Evolutionary conservation across 2,888 invertebrate genomes (phyloP).

Genomic region (Rambutsinella grinnellia): DNA sequence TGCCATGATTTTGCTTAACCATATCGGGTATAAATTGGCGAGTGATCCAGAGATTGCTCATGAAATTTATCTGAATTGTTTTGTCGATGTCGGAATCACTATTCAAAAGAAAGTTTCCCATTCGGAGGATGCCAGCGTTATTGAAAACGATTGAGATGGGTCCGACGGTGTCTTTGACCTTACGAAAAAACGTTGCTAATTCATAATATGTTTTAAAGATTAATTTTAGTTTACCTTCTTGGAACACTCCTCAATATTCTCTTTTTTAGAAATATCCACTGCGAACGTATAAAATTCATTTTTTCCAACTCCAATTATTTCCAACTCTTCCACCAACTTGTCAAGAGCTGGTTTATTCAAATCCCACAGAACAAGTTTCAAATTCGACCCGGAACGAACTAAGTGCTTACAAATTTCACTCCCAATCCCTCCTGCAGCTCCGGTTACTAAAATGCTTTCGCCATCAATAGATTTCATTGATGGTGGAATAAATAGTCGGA

Average conservation of each 20-base stretch:
- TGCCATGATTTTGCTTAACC: conserved; percentile 40
- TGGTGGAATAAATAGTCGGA: conserved; percentile 1
- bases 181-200: neutral
- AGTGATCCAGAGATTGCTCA: conserved; percentile 55
- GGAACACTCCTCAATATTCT: conserved; percentile 68
- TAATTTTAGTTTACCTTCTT: conserved; percentile 11
- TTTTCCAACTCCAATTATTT: conserved; percentile 67
- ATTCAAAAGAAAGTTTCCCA: conserved; percentile 15
- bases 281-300: conserved; percentile 72
- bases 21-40: conserved; percentile 46
- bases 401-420: conserved; percentile 76
- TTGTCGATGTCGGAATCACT: conserved; percentile 38
- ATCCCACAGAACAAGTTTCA: conserved; percentile 78
- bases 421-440: conserved; percentile 79
- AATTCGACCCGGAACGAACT: conserved; percentile 70
- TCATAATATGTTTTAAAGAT: neutral
- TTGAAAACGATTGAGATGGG: conserved; percentile 41
- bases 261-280: conserved; percentile 74
- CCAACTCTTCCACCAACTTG: conserved; percentile 71
- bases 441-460: conserved; percentile 69
- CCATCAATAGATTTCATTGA: conserved; percentile 16
- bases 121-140: conserved; percentile 44
- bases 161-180: conserved; percentile 46
- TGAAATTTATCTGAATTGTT: conserved; percentile 38
- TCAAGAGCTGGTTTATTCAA: conserved; percentile 73